Evolutionary conservation across 23 tunicate species (phyloP), one percentile per base, ranked within the genome.

Genomic region (Aplidium turbinatum): DNA sequence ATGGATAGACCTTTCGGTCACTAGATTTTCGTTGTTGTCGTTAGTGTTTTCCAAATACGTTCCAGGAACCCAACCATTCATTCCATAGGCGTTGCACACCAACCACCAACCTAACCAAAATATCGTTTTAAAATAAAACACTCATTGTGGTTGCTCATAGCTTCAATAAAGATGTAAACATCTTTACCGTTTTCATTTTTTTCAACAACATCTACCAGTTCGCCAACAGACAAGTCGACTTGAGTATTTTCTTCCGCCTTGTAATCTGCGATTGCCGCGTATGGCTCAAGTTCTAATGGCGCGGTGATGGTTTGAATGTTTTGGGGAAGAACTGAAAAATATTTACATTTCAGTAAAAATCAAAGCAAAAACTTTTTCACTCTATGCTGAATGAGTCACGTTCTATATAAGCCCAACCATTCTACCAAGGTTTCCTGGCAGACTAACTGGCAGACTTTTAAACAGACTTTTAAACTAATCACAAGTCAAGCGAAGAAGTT

Each of bases 1-100:
- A 25, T 66, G 78, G 38, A 69, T 52, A 31, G 46, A 36, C 42
- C 70, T 20, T 26, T 70, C 66, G 1, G 63, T 53, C 11, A 32
- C 35, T 29, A 35, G 38, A 60, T 50, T 69, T 19, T 81, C 83
- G 22, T 51, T 33, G n/a, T 73, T 55, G 52, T 79, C 87, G 57
- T 75, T 84, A 0, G 57, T 40, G 20, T 71, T 53, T 67, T 84
- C 86, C 58, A 91, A 45, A 74, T 78, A 91, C 3, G 82, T 82
- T 24, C 86, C 97, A 13, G 97, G 97, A 57, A 91, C 97, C 87
- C 90, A 91, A 33, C 97, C 97, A 57, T 63, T 84, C 40, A 58
- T 45, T 2, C 82, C 91, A 33, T 79, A 69, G 16, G 38, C 72
- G 51, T 84, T 91, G 22, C 66, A 48, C 33, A 82, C 97, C 57